These are phyloP conservation scores for Chlorodrepanis virens DNA, from an alignment of 2,113 vertebrate species.

Conservation along the genomic window DNA sequence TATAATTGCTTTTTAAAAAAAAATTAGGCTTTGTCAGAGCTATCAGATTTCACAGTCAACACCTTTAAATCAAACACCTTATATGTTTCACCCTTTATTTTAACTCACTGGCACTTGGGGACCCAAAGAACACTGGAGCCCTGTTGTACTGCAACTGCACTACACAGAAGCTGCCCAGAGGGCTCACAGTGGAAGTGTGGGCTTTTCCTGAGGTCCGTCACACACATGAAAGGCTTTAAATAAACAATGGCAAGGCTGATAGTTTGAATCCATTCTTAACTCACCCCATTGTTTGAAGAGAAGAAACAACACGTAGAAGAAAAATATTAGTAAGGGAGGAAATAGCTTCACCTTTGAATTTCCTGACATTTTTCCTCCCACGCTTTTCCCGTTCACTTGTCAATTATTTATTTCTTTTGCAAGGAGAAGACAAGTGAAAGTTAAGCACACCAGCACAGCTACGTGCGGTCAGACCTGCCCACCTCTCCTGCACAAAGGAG, in stretches of 20 bases:
- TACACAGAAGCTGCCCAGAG: neutral
- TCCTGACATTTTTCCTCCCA: conserved; percentile 76
- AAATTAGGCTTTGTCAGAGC: neutral
- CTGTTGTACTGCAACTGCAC: neutral
- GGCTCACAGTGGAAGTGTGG: conserved; percentile 4
- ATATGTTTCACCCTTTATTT: neutral
- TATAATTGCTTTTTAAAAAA: neutral
- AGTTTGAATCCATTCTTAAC: conserved; percentile 49
- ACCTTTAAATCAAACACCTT: neutral
- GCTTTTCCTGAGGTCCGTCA: conserved; percentile 42
- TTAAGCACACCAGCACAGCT: conserved; percentile 26
- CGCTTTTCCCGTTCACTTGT: conserved; percentile 57
- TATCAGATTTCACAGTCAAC: conserved; percentile 1
- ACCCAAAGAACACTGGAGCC: neutral
- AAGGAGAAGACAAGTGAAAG: conserved; percentile 60
- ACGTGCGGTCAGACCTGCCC: conserved; percentile 19
- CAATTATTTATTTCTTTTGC: conserved; percentile 62
- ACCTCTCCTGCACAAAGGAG: neutral
- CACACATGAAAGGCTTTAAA: conserved; percentile 58
- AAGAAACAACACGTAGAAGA: conserved; percentile 58
- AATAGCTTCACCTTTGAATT: conserved; percentile 72
- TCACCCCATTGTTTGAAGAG: conserved; percentile 60
- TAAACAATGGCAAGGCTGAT: conserved; percentile 44
- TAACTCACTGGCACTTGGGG: neutral
- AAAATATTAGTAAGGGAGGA: conserved; percentile 62